phyloP scores from a whole-genome alignment of 1,140 invertebrate species.

The Megathymus violae region DNA sequence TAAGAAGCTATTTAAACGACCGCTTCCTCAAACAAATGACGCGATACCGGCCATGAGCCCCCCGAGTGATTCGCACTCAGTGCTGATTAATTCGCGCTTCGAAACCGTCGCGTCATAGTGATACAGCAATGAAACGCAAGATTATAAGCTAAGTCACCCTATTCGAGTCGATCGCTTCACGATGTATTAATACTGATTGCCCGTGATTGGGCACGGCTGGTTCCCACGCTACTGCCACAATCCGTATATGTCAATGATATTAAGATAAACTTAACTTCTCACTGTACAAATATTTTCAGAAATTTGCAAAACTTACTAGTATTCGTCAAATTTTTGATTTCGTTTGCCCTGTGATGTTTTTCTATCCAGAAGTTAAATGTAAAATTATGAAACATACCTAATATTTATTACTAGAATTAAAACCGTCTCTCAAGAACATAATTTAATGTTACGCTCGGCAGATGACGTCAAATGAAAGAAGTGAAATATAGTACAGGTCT shows the following conservation, averaged over 20 bases:
- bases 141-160: constrained; percentile 51
- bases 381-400: too few species aligned
- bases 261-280: too few species aligned
- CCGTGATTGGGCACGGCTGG: background rate
- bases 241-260: background rate
- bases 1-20: constrained; percentile 44
- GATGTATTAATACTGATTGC: constrained; percentile 42
- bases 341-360: too few species aligned
- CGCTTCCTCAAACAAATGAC: constrained; percentile 45
- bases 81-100: constrained; percentile 53
- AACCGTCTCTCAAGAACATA: too few species aligned
- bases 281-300: too few species aligned
- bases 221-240: background rate
- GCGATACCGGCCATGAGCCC: constrained; percentile 34
- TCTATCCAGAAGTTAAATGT: too few species aligned
- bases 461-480: too few species aligned
- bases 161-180: constrained; percentile 53
- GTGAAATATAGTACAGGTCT: too few species aligned
- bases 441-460: too few species aligned
- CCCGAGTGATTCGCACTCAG: constrained; percentile 45
- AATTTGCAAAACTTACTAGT: too few species aligned
- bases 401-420: too few species aligned
- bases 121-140: constrained; percentile 44
- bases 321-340: too few species aligned
- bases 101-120: constrained; percentile 53